Conservation (phyloP, 2,888 invertebrate species). For the Chymomyza amoena region DNA sequence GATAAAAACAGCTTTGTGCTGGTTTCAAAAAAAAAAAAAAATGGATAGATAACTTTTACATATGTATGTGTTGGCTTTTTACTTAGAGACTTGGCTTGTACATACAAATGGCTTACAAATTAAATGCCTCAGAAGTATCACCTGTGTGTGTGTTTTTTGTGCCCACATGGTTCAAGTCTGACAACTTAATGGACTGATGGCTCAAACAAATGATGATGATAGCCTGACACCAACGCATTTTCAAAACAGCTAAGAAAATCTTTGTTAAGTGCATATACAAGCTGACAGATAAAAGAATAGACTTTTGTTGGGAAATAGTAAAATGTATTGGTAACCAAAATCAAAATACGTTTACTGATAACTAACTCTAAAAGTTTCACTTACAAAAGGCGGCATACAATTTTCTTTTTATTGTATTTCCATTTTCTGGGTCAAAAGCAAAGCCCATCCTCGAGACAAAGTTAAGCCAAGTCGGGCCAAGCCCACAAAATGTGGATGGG, state of each 20-base stretch:
- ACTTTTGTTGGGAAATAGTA: not conserved
- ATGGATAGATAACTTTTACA: not conserved
- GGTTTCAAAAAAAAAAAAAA: no score
- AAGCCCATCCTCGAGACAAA: constrained; percentile 60
- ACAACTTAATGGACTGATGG: constrained; percentile 44
- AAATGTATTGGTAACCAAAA: constrained; percentile 2
- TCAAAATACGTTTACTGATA: constrained; percentile 34
- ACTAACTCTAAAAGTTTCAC: constrained; percentile 54
- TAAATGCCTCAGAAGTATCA: not conserved
- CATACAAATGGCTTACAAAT: not conserved
- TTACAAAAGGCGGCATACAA: constrained; percentile 54
- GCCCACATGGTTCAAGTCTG: constrained; percentile 9
- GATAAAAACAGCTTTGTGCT: not conserved
- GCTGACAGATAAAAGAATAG: not conserved
- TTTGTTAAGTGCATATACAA: constrained; percentile 2
- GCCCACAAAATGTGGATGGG: constrained; percentile 9
- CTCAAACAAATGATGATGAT: not conserved
- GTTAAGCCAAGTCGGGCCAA: constrained; percentile 15
- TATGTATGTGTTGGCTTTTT: not conserved
- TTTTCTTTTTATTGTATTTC: constrained; percentile 65
- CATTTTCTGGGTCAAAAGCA: constrained; percentile 65
- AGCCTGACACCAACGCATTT: constrained; percentile 47
- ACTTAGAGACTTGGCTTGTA: not conserved
- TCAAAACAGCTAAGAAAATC: constrained; percentile 2
- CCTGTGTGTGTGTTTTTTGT: not conserved